Conservation (phyloP, 2,797 vertebrate species). For the Pantherophis vulpinus region DNA sequence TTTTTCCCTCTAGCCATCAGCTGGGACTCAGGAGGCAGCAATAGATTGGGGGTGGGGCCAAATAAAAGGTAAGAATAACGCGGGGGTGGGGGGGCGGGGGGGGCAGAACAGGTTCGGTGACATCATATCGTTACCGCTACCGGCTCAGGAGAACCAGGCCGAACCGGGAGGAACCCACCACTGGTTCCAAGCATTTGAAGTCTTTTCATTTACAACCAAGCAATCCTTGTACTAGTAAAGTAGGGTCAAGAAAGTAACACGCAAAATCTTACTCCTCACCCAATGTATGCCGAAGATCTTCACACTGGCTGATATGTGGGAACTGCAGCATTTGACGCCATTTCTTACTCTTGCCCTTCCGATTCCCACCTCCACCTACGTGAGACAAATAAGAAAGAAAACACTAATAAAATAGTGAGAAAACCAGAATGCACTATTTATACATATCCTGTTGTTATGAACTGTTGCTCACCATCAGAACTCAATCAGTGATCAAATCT, state of each 20-base stretch:
- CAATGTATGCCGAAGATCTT: constrained; percentile 86
- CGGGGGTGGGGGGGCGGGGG: no score
- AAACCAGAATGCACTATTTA: not conserved
- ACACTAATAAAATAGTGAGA: not conserved
- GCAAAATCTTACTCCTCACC: constrained; percentile 71
- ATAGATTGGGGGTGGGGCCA: no score
- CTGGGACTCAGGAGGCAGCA: no score
- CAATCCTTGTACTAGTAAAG: not conserved
- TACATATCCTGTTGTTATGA: not conserved
- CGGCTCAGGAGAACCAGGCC: no score
- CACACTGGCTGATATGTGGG: constrained; percentile 93
- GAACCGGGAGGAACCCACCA: no score
- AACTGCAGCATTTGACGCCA: constrained; percentile 99
- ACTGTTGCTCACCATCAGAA: not conserved
- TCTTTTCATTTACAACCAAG: not conserved
- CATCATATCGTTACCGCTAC: no score
- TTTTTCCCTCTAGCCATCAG: no score
- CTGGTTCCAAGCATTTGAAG: not conserved
- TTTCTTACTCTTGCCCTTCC: constrained; percentile 99
- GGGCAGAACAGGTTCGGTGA: no score
- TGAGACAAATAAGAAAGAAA: constrained; percentile 36
- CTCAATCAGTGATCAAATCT: not conserved
- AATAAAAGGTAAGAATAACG: no score
- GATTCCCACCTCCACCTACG: constrained; percentile 90
- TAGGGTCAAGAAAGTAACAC: not conserved